Base-by-base conservation (phyloP, 2,888 invertebrate species). In the Globia sparganii region DNA sequence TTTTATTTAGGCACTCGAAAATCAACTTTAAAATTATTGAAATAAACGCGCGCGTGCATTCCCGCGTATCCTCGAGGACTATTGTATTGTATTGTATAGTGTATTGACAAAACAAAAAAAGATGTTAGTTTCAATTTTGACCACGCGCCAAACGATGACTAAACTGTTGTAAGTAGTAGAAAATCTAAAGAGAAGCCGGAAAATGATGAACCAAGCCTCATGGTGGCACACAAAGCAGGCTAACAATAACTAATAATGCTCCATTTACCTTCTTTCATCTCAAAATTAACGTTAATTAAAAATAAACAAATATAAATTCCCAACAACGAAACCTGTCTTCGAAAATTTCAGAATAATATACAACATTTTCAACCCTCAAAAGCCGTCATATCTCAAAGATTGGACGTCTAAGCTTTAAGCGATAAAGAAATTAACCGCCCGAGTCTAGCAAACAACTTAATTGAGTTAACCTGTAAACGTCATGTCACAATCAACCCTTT, bases 401-500 rank as follows among this genome's bases (percentile, higher is more conserved):
- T 84, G 82, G 80, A 86, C 81, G 83, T 78, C 83, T 76, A 53
- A 75, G 79, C 87, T 84, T 85, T 83, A 86, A 88, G 78, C 87
- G 86, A 84, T 91, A 90, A 90, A 91, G 90, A 92, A 93, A 91
- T 93, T 91, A 90, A 91, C 90, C 87, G 88, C 85, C 83, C 81
- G 61, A 85, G 84, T 89, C 89, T 89, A 80, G 87, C 91, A 91
- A 94, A 93, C 91, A 91, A 92, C 86, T 91, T 94, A 94, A 94
- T 95, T 91, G 94, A 94, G 92, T 95, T 95, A 94, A 93, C 94
- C 94, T 94, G 94, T 92, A 94, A 92, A 92, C 86, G 95, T 94
- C 94, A 94, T 90, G 92, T 92, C 92, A 89, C 85, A 89, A 90
- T 91, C 91, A 90, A 93, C 92, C 94, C 93, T 91, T 92, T 90